A percentile compares a stretch with the other conserved stretches of the same genome.
phyloP scores from a whole-genome alignment of 2,888 invertebrate genomes.

The Platycheirus rosarum region DNA sequence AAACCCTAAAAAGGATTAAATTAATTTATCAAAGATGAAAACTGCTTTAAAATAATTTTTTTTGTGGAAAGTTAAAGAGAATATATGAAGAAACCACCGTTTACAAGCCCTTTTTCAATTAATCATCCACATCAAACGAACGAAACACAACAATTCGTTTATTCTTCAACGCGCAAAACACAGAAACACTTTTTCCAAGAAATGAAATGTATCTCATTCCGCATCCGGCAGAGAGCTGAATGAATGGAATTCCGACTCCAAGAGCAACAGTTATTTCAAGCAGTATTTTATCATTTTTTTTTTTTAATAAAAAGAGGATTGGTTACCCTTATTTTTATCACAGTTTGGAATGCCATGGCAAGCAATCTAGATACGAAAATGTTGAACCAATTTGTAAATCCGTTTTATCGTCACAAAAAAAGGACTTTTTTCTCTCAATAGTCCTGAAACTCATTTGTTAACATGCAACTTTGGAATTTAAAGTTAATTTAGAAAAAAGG shows the following conservation, averaged over 20 bases:
- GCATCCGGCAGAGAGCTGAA: neutral
- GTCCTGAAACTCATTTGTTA: neutral
- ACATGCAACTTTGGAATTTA: neutral
- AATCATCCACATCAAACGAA: constrained; percentile 36
- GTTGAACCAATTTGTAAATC: constrained; percentile 17
- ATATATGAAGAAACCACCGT: constrained; percentile 4
- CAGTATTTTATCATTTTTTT: constrained; percentile 6
- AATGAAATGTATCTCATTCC: constrained; percentile 18
- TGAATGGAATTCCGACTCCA: constrained; percentile 5
- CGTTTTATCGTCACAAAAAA: constrained; percentile 8
- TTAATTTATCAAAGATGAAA: too few relatives aligned
- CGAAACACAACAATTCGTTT: constrained; percentile 32
- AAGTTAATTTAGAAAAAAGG: neutral
- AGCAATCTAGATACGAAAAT: constrained; percentile 12
- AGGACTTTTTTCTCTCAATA: neutral
- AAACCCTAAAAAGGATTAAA: too few relatives aligned
- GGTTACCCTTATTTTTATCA: neutral
- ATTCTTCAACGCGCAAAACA: constrained; percentile 11
- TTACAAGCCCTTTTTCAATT: constrained; percentile 46
- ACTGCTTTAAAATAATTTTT: neutral
- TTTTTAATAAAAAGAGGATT: neutral
- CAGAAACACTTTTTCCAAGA: constrained; percentile 1
- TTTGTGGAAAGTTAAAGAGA: neutral
- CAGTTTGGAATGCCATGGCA: neutral
- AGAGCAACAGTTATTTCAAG: constrained; percentile 32